phyloP scores from a whole-genome alignment of 2,113 vertebrate genomes.

The Colinus virginianus region DNA sequence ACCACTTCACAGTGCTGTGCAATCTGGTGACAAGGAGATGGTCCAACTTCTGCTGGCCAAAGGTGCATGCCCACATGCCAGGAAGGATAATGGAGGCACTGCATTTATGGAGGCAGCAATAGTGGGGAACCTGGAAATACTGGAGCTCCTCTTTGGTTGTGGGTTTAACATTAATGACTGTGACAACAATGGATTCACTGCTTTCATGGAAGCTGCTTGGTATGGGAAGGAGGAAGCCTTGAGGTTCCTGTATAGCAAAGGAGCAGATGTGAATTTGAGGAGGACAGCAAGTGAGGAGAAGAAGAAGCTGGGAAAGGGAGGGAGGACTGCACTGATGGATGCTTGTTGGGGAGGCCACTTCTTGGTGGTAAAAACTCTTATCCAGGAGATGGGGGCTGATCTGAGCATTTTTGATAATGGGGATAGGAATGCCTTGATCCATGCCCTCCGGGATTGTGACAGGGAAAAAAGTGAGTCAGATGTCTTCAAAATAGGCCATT shows the following conservation, averaged over 20 bases:
- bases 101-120: conserved; percentile 69
- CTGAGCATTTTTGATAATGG: conserved; percentile 69
- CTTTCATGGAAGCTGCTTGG: conserved; percentile 78
- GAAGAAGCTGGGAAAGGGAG: conserved; percentile 60
- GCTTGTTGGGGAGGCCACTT: conserved; percentile 22
- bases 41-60: conserved; percentile 57
- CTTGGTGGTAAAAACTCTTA: background rate
- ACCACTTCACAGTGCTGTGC: conserved; percentile 62
- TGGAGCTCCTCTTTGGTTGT: conserved; percentile 41
- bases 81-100: conserved; percentile 76
- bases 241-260: conserved; percentile 50
- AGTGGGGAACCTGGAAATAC: conserved; percentile 13
- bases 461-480: fast-evolving
- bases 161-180: conserved; percentile 53
- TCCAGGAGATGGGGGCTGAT: conserved; percentile 71
- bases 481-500: background rate
- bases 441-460: background rate
- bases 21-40: background rate
- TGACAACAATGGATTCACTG: conserved; percentile 75
- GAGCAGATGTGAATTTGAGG: conserved; percentile 71
- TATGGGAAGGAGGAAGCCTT: conserved; percentile 42
- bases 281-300: conserved; percentile 42
- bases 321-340: conserved; percentile 77
- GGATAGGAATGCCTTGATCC: conserved; percentile 72
- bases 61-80: conserved; percentile 55